Percentiles rank a stretch among this genome's conserved stretches.
Conservation (phyloP, 2,113 vertebrate genomes). For the Pomatorhinus ruficollis region DNA sequence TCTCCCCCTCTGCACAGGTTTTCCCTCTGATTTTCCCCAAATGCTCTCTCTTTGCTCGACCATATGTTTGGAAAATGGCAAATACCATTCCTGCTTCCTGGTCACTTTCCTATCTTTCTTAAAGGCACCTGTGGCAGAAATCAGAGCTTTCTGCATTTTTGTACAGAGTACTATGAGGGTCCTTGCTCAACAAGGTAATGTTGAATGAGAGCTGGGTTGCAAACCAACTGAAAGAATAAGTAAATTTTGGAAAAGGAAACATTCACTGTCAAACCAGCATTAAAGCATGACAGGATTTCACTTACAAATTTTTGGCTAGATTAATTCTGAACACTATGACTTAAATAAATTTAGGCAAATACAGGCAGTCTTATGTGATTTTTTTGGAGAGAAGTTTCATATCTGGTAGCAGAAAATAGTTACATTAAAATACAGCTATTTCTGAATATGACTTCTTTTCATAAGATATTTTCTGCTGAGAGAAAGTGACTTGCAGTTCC, state of each 20-base stretch:
- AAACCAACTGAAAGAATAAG: background rate
- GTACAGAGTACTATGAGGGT: background rate
- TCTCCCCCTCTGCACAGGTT: background rate
- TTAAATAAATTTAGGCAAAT: background rate
- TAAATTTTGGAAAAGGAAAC: background rate
- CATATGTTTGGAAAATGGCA: background rate
- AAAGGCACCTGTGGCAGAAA: background rate
- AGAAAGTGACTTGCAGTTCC: background rate
- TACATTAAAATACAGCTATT: background rate
- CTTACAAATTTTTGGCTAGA: background rate
- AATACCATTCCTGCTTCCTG: background rate
- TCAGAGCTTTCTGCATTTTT: background rate
- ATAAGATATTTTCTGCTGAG: background rate
- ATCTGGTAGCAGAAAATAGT: background rate
- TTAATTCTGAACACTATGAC: background rate
- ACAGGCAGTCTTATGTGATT: background rate
- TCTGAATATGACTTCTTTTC: background rate
- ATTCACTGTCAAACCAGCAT: background rate
- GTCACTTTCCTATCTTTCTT: background rate
- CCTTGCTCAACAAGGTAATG: background rate
- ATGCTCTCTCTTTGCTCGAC: background rate
- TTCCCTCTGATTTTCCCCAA: background rate
- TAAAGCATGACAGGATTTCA: background rate
- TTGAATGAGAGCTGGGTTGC: background rate
- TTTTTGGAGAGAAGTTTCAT: background rate